These are phyloP conservation scores for Brienomyrus longianalis DNA, from an alignment of 2,113 vertebrate genomes.

Conservation along the genomic window DNA sequence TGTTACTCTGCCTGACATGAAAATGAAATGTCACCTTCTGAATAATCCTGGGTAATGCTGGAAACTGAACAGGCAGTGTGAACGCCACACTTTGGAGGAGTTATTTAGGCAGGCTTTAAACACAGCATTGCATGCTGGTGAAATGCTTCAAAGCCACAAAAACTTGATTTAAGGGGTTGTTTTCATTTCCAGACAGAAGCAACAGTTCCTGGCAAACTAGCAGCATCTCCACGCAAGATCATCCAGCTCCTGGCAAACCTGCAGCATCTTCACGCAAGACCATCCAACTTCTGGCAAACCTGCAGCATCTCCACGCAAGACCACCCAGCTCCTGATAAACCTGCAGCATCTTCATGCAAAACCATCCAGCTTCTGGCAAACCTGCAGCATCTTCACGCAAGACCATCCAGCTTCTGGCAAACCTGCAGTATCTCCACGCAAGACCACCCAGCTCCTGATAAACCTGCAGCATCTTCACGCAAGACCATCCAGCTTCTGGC, in stretches of 20 bases:
- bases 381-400: too few species aligned
- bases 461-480: too few species aligned
- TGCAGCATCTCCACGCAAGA: neutral
- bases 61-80: conserved; percentile 2
- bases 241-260: neutral
- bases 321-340: neutral
- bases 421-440: too few species aligned
- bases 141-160: conserved; percentile 11
- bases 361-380: neutral
- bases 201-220: neutral
- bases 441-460: too few species aligned
- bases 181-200: conserved; percentile 6
- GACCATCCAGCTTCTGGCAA: too few species aligned
- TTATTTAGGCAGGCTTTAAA: conserved; percentile 12
- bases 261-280: neutral
- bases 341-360: neutral
- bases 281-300: neutral
- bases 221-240: neutral
- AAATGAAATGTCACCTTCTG: conserved; percentile 11
- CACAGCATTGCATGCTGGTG: neutral
- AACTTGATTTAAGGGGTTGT: conserved; percentile 16
- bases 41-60: neutral
- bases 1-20: conserved; percentile 15
- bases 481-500: neutral
- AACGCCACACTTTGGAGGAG: neutral